Evolutionary conservation across 2,888 invertebrate genomes (phyloP), one percentile per base, ranked within the genome.

Genomic region (Synergus laeviventris): DNA sequence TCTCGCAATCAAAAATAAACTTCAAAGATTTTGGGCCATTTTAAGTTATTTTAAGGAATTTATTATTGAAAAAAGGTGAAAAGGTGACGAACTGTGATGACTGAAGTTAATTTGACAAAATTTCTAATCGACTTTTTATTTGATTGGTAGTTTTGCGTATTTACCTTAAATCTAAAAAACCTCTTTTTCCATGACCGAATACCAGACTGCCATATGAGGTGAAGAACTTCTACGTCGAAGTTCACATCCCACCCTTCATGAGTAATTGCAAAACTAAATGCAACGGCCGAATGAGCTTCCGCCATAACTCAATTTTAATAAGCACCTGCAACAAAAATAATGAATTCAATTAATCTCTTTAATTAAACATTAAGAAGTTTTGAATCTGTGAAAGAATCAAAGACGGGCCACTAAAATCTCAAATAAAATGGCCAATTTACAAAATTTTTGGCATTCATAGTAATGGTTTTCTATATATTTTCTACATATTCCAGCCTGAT

Each of bases 181-280:
- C 98, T 94, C 89, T 98, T 98, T 90, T 97, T 98, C 97, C 98
- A 99, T 1, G 99, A 98, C 66, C 99, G 93, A 8, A 98, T 91
- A 62, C 99, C 99, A 36, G 98, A 98, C 86, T 97, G 94, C 97
- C 98, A 98, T 66, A 99, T 97, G 70, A 99, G 94, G 89, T 97
- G 95, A 14, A 99, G 93, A 8, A 99, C 98, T 92, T 99, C 99
- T 78, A 97, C 94, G 91, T 99, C 99, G 90, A 99, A 98, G 91
- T 99, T 97, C 74, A 99, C 97, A 89, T 98, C 97, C 93, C 99
- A 97, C 84, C 99, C 99, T 91, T 99, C 99, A 91, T 99, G 99
- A 81, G 98, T 98, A 87, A 99, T 97, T 70, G 97, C 94, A 92
- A 99, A 99, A 75, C 98, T 97, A 91, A 99, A 99, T 81, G 98